Base-by-base conservation (phyloP, 2,888 invertebrate species). In the Busseola fusca region DNA sequence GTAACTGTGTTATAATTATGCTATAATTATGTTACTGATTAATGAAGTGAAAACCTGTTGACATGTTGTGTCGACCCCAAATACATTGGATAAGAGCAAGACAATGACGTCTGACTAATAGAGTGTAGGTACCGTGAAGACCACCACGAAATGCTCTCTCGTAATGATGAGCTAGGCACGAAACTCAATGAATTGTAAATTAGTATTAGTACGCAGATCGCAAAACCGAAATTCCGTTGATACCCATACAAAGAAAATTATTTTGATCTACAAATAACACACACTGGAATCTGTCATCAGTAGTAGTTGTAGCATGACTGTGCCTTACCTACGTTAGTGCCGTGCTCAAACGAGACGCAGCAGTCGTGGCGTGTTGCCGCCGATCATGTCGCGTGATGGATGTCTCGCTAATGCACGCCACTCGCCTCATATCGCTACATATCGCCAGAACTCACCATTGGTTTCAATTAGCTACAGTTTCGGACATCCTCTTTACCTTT, bases 321-420 rank as follows among this genome's bases (percentile, higher is more conserved):
- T 6, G 6, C 27, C 1, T 21, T n/a, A 62, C 27, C 37, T 30
- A 52, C 27, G 50, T 37, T 25, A 27, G 25, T 12, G 3, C 9
- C 34, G 18, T 73, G 79, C n/a, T 48, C 45, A n/a, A 18, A 6
- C 66, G 37, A 16, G 30, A n/a, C 25, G n/a, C 16, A 42, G 40
- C 50, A 14, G 45, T 25, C 42, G 42, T 40, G 25, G 42, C 58
- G 54, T 52, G 77, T 59, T 50, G 63, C 21, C 60, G 12, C 57
- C 52, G 82, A 78, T 78, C 18, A 27, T 62, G 62, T 78, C 78
- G 40, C 54, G 50, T 81, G 64, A 81, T 72, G 48, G 82, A 82
- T 68, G 50, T 58, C 37, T 34, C 57, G 68, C 68, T 82, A 74
- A 79, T 67, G 60, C 56, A 40, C 37, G 30, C 56, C 50, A 30